phyloP scores from a whole-genome alignment of 2,797 vertebrate species.

The Fringilla coelebs region DNA sequence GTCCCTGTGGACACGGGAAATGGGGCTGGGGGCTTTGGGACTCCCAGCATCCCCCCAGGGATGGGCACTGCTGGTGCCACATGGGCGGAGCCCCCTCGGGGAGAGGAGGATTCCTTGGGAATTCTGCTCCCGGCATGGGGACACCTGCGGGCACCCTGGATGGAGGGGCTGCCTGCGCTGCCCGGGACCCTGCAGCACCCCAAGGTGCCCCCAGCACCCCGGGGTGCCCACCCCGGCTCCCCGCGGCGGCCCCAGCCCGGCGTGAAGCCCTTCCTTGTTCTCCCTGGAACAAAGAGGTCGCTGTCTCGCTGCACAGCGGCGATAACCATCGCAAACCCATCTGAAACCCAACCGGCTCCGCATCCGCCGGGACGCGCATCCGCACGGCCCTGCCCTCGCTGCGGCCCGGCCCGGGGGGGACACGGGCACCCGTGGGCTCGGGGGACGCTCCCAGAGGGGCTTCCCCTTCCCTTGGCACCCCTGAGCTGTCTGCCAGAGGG shows the following conservation, averaged over 20 bases:
- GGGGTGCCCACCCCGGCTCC: fast-evolving
- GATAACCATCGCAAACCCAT: constrained; percentile 90
- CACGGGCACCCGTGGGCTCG: fast-evolving
- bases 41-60: fast-evolving
- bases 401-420: neutral
- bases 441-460: neutral
- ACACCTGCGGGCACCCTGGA: fast-evolving
- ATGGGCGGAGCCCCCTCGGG: fast-evolving
- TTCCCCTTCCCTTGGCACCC: fast-evolving
- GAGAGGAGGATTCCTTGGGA: neutral
- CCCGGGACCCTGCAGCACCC: neutral
- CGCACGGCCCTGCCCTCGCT: constrained; percentile 36
- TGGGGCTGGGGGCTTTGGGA: neutral
- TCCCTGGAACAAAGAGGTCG: constrained; percentile 90
- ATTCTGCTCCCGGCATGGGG: fast-evolving
- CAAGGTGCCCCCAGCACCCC: neutral
- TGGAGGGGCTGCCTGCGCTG: fast-evolving
- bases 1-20: fast-evolving
- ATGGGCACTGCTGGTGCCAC: neutral
- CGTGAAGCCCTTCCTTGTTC: constrained; percentile 65
- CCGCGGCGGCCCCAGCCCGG: neutral
- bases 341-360: constrained; percentile 82
- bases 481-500: fast-evolving
- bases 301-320: constrained; percentile 77
- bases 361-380: constrained; percentile 73